A percentile compares a stretch with the other conserved stretches of the same genome.
phyloP scores from a whole-genome alignment of 2,797 vertebrate species.

The Schizothorax lantsangensis region DNA sequence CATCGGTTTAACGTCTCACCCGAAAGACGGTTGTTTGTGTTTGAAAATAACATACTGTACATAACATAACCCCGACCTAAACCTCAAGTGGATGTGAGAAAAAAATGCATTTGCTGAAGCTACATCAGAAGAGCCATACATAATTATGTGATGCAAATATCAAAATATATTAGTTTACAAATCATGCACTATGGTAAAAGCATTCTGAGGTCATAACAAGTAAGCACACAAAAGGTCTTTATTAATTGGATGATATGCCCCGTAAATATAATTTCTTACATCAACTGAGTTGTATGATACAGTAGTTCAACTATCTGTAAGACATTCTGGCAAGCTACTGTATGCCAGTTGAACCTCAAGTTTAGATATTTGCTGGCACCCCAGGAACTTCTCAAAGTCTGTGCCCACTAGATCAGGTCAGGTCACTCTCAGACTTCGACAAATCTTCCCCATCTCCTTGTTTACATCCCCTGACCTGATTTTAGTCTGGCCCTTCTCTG shows the following conservation, averaged over 20 bases:
- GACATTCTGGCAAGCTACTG: not conserved
- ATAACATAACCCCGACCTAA: not conserved
- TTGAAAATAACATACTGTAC: not conserved
- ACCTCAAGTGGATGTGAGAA: not conserved
- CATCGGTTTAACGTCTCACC: too few species aligned
- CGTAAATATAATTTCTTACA: not conserved
- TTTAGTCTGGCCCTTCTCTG: constrained; percentile 66
- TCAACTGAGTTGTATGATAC: not conserved
- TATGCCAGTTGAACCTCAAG: not conserved
- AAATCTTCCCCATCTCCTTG: constrained; percentile 36
- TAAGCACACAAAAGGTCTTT: not conserved
- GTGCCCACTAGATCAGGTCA: constrained; percentile 16
- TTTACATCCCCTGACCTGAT: constrained; percentile 61
- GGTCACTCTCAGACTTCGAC: constrained; percentile 29
- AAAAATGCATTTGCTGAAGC: not conserved
- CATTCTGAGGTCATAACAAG: not conserved
- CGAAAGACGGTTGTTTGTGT: too few species aligned
- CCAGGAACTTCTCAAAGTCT: constrained; percentile 15
- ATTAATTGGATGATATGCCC: not conserved
- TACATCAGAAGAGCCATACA: not conserved
- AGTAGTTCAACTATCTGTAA: not conserved
- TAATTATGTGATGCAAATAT: not conserved
- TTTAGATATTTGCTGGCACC: constrained; percentile 11
- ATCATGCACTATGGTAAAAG: not conserved
- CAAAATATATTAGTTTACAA: not conserved